A percentile compares a stretch with the other conserved stretches of the same genome.
These are phyloP conservation scores for Hemitrygon akajei DNA, from an alignment of 2,797 vertebrate species.

Conservation along the genomic window DNA sequence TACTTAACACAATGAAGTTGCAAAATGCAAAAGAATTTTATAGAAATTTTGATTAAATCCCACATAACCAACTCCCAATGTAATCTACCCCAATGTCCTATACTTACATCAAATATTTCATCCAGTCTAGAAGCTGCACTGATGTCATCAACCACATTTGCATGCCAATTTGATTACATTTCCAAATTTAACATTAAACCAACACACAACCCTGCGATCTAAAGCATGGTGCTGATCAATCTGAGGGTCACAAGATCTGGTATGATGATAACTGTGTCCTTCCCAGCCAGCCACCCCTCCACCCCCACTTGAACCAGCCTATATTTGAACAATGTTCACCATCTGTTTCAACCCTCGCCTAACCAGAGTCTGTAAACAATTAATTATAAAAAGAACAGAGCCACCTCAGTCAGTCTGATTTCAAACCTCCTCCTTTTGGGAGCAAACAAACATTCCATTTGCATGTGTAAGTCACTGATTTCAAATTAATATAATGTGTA, in stretches of 20 bases:
- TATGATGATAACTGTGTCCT: not conserved
- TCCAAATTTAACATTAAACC: not conserved
- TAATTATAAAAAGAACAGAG: not conserved
- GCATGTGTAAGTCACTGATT: not conserved
- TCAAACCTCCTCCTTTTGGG: constrained; percentile 8
- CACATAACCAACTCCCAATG: not conserved
- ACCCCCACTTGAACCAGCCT: not conserved
- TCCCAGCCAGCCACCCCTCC: not conserved
- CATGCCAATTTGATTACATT: constrained; percentile 19
- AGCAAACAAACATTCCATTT: not conserved
- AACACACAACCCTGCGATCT: not conserved
- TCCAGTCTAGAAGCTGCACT: not conserved
- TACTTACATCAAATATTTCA: not conserved
- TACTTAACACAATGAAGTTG: not conserved
- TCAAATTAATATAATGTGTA: not conserved
- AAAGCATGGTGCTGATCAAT: not conserved
- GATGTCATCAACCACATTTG: constrained; percentile 9
- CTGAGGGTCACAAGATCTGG: constrained; percentile 5
- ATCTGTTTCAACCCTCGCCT: not conserved
- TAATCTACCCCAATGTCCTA: not conserved
- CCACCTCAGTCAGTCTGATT: constrained; percentile 2
- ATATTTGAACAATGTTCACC: not conserved
- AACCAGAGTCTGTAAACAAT: constrained; percentile 17
- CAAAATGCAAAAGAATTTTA: not conserved
- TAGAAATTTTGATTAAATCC: not conserved